Evolutionary conservation across 2,797 vertebrate species (phyloP).

Genomic region (Sebastiscus albofasciatus): DNA sequence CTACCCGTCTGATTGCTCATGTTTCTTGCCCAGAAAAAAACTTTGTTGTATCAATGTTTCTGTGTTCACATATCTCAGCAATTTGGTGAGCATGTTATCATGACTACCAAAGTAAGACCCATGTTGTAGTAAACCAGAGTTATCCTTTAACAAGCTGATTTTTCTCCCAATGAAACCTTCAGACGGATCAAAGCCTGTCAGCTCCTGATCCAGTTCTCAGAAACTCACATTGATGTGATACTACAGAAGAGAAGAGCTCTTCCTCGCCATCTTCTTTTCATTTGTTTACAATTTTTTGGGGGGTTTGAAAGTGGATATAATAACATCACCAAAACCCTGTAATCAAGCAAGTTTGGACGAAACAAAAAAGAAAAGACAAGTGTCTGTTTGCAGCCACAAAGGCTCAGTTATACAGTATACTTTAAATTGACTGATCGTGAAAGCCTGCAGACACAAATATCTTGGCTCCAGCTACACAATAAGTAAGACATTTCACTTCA

Average conservation of each 20-base stretch:
- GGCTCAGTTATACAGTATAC: constrained; percentile 2
- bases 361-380: not conserved
- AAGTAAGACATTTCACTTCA: constrained; percentile 57
- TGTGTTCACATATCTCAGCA: not conserved
- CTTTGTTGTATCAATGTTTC: not conserved
- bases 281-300: constrained; percentile 3
- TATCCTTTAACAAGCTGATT: not conserved
- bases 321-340: constrained; percentile 3
- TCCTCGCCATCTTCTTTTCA: not conserved
- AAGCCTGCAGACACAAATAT: constrained; percentile 33
- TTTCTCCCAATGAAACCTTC: not conserved
- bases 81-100: not conserved
- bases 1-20: not conserved
- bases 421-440: constrained; percentile 29
- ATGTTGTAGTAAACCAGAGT: not conserved
- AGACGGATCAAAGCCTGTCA: not conserved
- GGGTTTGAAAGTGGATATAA: constrained; percentile 12
- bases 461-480: constrained; percentile 41
- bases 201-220: not conserved
- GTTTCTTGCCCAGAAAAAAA: not conserved
- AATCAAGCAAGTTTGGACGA: constrained; percentile 25
- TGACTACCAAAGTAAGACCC: not conserved
- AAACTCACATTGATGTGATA: not conserved
- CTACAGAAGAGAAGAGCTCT: not conserved
- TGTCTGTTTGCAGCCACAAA: constrained; percentile 21